Evolutionary conservation across 1,140 invertebrate genomes (phyloP), one percentile per base, ranked within the genome.

Genomic region (Neodiprion virginianus): DNA sequence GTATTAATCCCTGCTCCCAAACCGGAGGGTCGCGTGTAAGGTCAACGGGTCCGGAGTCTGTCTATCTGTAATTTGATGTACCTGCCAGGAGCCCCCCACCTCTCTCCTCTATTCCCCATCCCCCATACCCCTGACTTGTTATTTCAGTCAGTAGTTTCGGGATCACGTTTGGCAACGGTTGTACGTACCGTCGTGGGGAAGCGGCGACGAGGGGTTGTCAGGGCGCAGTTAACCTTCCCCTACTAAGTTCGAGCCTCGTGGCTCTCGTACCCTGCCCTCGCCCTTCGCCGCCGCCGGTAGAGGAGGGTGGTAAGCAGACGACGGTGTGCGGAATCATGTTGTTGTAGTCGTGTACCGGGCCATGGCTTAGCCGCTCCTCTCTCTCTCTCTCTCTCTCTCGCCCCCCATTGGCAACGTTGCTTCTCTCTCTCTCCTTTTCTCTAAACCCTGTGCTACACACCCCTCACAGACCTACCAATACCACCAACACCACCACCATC

Each of bases 371-470:
- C 67, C 67, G 10, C 67, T 69, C 48, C 21, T 40, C 47, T 73
- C 67, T 67, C 67, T 73, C 72, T 68, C 72, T 65, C 67, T 67
- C 40, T 17, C 49, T 73, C 67, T 68, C 67, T 53, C 67, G 11
- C 72, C 0, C 9, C 21, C 10, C 40, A 17, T 40, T 12, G 8
- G 12, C n/a, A 67, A n/a, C 23, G 48, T n/a, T 71, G 28, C 49
- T 72, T 72, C 48, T 17, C 71, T 48, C 48, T 12, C 65, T 47
- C 28, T 48, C 28, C 21, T 1, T 40, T 48, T n/a, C 23, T 48
- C 72, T 67, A 47, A n/a, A 5, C 72, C 40, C 49, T 48, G 40
- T 28, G 61, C 17, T 66, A 40, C 50, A 68, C 28, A 28, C 67
- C 67, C 67, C 67, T 69, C 67, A 21, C n/a, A 61, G 53, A 61